Evolutionary conservation across 2,113 vertebrate genomes (phyloP).

Genomic region (Myotis lucifugus): DNA sequence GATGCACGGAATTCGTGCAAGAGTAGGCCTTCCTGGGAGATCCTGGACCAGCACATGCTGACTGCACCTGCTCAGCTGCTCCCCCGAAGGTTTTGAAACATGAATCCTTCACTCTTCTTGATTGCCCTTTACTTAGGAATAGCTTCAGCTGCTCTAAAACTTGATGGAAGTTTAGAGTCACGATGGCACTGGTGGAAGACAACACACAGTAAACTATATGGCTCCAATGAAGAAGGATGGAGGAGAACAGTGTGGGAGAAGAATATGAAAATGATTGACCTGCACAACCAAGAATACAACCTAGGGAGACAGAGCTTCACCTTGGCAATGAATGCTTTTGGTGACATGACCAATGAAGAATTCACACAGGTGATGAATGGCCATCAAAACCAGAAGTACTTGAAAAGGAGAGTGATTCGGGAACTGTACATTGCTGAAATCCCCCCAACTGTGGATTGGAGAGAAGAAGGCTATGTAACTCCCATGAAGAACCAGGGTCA

Average conservation of each 20-base stretch:
- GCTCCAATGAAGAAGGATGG: too few relatives aligned
- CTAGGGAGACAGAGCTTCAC: too few relatives aligned
- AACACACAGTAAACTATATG: too few relatives aligned
- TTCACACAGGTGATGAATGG: constrained; percentile 94
- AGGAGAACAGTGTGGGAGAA: too few relatives aligned
- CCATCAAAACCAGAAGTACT: constrained; percentile 81
- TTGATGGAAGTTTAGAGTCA: too few relatives aligned
- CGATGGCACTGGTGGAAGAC: too few relatives aligned
- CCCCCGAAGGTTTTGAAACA: constrained; percentile 44
- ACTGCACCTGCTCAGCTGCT: rapidly evolving
- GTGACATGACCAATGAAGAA: constrained; percentile 90
- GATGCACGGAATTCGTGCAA: too few relatives aligned
- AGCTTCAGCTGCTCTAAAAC: too few relatives aligned
- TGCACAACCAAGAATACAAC: too few relatives aligned
- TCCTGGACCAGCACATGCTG: too few relatives aligned
- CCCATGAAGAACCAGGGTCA: constrained; percentile 94
- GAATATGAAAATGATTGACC: too few relatives aligned
- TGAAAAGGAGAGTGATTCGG: constrained; percentile 87
- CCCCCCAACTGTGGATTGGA: constrained; percentile 91
- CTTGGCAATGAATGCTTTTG: not conserved
- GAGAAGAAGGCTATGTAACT: constrained; percentile 93
- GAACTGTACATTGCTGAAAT: constrained; percentile 86
- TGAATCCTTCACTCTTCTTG: constrained; percentile 73
- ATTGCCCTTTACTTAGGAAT: constrained; percentile 81
- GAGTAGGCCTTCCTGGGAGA: too few relatives aligned